phyloP scores from a whole-genome alignment of 2,797 vertebrate genomes.

The Champsocephalus gunnari region DNA sequence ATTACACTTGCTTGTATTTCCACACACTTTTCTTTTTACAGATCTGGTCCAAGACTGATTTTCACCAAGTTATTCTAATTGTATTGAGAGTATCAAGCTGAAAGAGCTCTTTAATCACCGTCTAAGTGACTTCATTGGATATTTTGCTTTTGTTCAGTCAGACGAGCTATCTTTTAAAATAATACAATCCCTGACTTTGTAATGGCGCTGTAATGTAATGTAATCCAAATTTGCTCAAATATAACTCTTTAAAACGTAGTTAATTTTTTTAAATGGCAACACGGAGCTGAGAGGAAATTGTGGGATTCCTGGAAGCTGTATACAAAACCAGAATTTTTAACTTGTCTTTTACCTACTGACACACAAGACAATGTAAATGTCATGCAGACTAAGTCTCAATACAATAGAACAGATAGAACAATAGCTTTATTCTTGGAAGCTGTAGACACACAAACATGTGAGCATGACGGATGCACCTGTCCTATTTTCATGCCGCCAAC shows the following conservation, averaged over 20 bases:
- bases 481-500: neutral
- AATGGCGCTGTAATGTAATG: too few species aligned
- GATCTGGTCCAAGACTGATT: neutral
- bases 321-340: neutral
- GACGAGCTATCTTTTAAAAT: neutral
- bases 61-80: neutral
- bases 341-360: neutral
- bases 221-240: neutral
- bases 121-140: neutral
- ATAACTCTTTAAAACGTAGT: neutral
- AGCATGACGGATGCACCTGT: conserved; percentile 38
- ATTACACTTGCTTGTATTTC: neutral
- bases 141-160: neutral
- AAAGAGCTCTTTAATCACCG: neutral
- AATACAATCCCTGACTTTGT: neutral
- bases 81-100: neutral
- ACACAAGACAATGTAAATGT: neutral
- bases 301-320: neutral
- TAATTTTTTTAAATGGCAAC: neutral
- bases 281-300: neutral
- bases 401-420: too few species aligned
- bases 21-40: neutral
- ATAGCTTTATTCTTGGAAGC: neutral
- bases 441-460: neutral
- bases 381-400: neutral